Evolutionary conservation across 2,888 invertebrate species (phyloP).

Genomic region (Caenorhabditis imperialis): DNA sequence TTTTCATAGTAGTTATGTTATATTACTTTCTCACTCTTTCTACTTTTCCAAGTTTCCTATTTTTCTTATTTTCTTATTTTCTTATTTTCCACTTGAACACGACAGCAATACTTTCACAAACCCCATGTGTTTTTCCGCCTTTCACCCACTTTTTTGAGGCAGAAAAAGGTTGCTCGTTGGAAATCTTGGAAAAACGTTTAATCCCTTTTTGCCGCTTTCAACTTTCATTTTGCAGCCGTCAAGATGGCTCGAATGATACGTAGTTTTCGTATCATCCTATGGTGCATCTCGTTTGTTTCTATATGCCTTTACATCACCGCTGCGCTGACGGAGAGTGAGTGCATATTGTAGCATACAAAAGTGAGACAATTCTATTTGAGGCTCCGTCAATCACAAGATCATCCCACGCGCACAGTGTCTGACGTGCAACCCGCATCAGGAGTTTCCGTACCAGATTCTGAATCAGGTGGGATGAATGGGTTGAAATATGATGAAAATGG

Average conservation of each 20-base stretch:
- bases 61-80: too few relatives aligned
- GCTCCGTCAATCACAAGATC: slow-evolving; percentile 28
- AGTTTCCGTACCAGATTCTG: slow-evolving; percentile 32
- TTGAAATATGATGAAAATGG: neutral
- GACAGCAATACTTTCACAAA: too few relatives aligned
- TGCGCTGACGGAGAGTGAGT: slow-evolving; percentile 35
- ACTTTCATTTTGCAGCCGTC: neutral
- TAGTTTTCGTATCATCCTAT: slow-evolving; percentile 35
- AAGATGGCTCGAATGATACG: slow-evolving; percentile 30
- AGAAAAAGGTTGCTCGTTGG: too few relatives aligned
- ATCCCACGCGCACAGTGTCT: slow-evolving; percentile 38
- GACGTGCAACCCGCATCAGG: slow-evolving; percentile 36
- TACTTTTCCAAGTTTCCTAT: too few relatives aligned
- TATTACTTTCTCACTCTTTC: too few relatives aligned
- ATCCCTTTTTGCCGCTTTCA: neutral
- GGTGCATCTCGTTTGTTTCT: slow-evolving; percentile 28
- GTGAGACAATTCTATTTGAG: slow-evolving; percentile 1
- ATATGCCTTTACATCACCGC: slow-evolving; percentile 40
- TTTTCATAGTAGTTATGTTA: too few relatives aligned
- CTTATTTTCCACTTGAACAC: too few relatives aligned
- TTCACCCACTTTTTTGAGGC: too few relatives aligned
- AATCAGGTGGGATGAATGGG: slow-evolving; percentile 14
- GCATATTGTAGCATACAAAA: neutral
- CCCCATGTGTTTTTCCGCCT: too few relatives aligned
- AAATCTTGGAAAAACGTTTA: too few relatives aligned